Base-by-base conservation (phyloP, 2,113 vertebrate genomes). In the Phaethon lepturus region DNA sequence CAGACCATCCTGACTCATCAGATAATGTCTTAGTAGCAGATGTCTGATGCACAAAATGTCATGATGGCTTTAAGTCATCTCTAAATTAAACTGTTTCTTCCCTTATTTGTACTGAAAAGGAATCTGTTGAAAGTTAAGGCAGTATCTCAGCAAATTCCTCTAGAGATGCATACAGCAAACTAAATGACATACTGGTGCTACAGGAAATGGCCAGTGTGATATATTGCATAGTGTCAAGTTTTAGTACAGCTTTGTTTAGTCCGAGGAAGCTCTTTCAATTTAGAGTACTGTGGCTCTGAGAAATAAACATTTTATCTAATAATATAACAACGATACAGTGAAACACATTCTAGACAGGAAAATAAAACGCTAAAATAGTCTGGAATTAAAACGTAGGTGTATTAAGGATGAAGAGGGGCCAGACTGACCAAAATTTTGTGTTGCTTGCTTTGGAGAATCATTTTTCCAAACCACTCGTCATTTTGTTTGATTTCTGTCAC, bases 1-100 rank as follows among this genome's bases (percentile, higher is more conserved):
- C 93, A 82, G 62, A 62, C 90, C 56, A 85, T 47, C 62, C 73
- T 89, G 78, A 96, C 74, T 85, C 35, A 79, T 64, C 74, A 91
- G 49, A 60, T 52, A 86, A 42, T 42, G 47, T 38, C n/a, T 88
- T 63, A 38, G 52, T 25, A 81, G 28, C 47, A 93, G 23, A 44
- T 58, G 35, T 20, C 33, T 75, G 76, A 75, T 78, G 28, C 35
- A 78, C 3, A 40, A 64, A 87, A 94, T 85, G 68, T 75, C 62
- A 93, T 5, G 13, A 75, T 81, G 33, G 33, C 50, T 90, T 86
- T 33, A 77, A 95, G 16, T 28, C 11, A 1, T 60, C 78, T 83
- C 71, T 72, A 77, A 86, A 72, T 11, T 66, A 74, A 92, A 82
- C 40, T 52, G 10, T 72, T 96, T 83, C 63, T 96, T 92, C 44